Percentiles rank a stretch among this genome's conserved stretches.
Conservation (phyloP, 2,888 invertebrate species). For the Eudasyphora cyanicolor region DNA sequence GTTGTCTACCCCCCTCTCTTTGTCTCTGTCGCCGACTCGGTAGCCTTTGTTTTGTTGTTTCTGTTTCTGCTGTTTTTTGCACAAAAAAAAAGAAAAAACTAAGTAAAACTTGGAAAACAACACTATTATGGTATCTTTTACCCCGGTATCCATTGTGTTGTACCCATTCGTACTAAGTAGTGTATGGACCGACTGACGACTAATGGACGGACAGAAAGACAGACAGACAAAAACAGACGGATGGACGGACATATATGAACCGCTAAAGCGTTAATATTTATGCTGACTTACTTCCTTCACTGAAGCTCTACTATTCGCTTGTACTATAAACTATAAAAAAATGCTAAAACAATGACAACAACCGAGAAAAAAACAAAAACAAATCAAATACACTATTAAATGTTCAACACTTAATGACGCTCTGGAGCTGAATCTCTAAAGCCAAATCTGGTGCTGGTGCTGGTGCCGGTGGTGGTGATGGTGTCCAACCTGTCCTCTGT, state of each 20-base stretch:
- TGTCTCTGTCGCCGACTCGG: not conserved
- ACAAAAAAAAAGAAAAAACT: too few relatives aligned
- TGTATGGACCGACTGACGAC: not conserved
- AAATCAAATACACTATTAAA: conserved; percentile 29
- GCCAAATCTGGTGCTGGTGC: not conserved
- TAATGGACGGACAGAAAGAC: not conserved
- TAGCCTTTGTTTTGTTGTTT: not conserved
- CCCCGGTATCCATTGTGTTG: conserved; percentile 43
- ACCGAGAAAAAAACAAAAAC: not conserved
- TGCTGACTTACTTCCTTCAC: conserved; percentile 35
- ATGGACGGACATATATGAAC: conserved; percentile 10
- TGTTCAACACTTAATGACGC: conserved; percentile 28
- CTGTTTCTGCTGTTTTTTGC: conserved; percentile 32
- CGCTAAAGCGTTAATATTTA: conserved; percentile 39
- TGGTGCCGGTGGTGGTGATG: not conserved
- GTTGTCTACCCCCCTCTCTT: conserved; percentile 1
- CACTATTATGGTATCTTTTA: conserved; percentile 64
- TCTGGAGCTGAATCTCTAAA: too few relatives aligned
- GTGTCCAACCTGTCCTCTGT: not conserved
- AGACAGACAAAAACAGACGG: not conserved
- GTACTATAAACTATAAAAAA: conserved; percentile 1
- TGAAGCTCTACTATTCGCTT: not conserved
- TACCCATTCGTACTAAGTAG: conserved; percentile 32
- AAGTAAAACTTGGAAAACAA: conserved; percentile 54
- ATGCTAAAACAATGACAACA: not conserved